phyloP scores from a whole-genome alignment of 2,888 invertebrate genomes.

The Cheiracanthium punctorium region DNA sequence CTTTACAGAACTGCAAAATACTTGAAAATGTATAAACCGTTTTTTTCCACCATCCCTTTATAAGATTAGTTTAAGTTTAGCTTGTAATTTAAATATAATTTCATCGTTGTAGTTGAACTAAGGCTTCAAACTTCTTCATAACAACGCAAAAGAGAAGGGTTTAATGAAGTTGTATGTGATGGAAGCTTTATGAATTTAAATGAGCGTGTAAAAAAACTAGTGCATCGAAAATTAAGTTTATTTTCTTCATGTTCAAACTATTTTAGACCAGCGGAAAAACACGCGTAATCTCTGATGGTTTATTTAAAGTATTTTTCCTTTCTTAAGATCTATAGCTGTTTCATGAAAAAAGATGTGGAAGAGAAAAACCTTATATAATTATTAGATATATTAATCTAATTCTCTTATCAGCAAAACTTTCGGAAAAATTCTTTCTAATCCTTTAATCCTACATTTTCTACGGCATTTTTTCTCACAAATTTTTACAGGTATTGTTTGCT shows the following conservation, averaged over 20 bases:
- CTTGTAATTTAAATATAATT: not conserved
- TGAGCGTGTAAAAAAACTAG: not conserved
- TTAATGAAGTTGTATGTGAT: not conserved
- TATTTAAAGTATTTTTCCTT: constrained; percentile 34
- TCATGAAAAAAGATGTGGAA: not conserved
- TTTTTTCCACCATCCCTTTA: not conserved
- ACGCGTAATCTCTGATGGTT: constrained; percentile 23
- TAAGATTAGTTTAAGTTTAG: not conserved
- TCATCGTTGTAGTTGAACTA: not conserved
- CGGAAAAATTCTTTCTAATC: constrained; percentile 55
- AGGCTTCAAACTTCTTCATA: not conserved
- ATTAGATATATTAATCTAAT: constrained; percentile 64
- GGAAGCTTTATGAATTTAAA: constrained; percentile 15
- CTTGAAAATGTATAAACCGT: not conserved
- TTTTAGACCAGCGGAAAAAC: constrained; percentile 29
- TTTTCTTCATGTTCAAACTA: constrained; percentile 40
- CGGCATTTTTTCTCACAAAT: constrained; percentile 29
- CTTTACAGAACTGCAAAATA: no score
- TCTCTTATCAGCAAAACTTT: constrained; percentile 48
- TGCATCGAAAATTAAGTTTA: constrained; percentile 35
- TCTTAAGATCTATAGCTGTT: not conserved
- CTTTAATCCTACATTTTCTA: constrained; percentile 52
- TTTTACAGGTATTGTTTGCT: constrained; percentile 44
- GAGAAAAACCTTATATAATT: constrained; percentile 58
- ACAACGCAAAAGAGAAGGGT: not conserved